Evolutionary conservation across 2,797 vertebrate species (phyloP).

Genomic region (Centroberyx gerrardi): DNA sequence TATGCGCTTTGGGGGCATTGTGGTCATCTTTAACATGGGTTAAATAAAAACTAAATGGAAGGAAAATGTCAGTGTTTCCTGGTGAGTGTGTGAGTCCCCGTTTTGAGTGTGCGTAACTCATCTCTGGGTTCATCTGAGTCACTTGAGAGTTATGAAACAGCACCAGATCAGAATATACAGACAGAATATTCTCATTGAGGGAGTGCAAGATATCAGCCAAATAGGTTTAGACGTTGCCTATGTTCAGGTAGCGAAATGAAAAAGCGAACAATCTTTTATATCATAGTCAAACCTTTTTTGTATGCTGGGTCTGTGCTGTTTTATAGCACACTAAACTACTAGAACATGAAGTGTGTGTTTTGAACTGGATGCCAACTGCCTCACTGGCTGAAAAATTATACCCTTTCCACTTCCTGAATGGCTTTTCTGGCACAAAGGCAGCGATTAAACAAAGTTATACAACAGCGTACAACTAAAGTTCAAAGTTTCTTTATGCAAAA

Average conservation of each 20-base stretch:
- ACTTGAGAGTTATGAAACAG: not conserved
- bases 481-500: slow-evolving; percentile 28
- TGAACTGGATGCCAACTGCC: slow-evolving; percentile 47
- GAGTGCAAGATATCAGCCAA: slow-evolving; percentile 1
- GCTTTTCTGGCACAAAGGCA: slow-evolving; percentile 51
- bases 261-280: slow-evolving; percentile 1
- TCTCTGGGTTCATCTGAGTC: not conserved
- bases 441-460: slow-evolving; percentile 49
- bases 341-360: slow-evolving; percentile 44
- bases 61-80: not conserved
- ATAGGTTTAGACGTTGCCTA: not conserved
- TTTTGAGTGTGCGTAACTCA: not conserved
- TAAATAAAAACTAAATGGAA: not conserved
- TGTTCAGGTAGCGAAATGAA: slow-evolving; percentile 16
- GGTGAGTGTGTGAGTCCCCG: not conserved
- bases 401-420: slow-evolving; percentile 39
- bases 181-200: not conserved
- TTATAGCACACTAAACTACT: slow-evolving; percentile 30
- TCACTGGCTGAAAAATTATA: slow-evolving; percentile 62
- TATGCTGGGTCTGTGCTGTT: slow-evolving; percentile 26
- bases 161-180: not conserved
- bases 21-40: slow-evolving; percentile 6
- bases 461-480: slow-evolving; percentile 20
- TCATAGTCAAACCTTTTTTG: slow-evolving; percentile 39
- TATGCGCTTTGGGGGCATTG: not conserved